Percentiles rank a stretch among this genome's conserved stretches.
Conservation (phyloP, 2,888 invertebrate species). For the Heliconius charithonia region DNA sequence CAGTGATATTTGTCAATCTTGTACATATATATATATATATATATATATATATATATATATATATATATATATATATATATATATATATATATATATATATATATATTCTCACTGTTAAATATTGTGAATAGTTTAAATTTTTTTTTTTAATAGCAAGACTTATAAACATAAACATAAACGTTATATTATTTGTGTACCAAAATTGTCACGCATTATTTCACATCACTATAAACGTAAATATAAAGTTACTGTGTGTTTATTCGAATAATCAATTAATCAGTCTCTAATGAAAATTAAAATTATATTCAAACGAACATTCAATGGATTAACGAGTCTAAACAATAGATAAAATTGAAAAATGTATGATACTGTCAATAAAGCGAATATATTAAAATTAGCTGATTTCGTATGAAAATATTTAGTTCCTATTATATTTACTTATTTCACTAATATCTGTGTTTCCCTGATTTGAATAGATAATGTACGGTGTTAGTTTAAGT, state of each 20-base stretch:
- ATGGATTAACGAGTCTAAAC: slow-evolving; percentile 43
- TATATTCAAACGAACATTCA: slow-evolving; percentile 44
- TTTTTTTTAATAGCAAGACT: background rate
- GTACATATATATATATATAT: no score
- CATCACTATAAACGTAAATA: slow-evolving; percentile 31
- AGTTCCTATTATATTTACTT: background rate
- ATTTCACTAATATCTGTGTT: no score
- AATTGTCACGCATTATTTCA: no score
- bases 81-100: no score
- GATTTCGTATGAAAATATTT: background rate
- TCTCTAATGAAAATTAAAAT: slow-evolving; percentile 45
- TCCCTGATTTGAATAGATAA: no score
- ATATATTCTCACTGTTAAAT: no score
- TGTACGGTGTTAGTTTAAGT: no score
- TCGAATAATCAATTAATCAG: slow-evolving; percentile 41
- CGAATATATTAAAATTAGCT: background rate
- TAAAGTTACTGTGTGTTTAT: slow-evolving; percentile 40
- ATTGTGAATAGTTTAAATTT: background rate
- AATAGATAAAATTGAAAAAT: slow-evolving; percentile 32
- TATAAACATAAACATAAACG: background rate
- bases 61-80: no score
- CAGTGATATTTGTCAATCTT: background rate
- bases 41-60: no score
- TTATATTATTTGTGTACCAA: no score
- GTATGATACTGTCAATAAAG: slow-evolving; percentile 23